phyloP scores from a whole-genome alignment of 2,888 invertebrate species.

The Xylota segnis region DNA sequence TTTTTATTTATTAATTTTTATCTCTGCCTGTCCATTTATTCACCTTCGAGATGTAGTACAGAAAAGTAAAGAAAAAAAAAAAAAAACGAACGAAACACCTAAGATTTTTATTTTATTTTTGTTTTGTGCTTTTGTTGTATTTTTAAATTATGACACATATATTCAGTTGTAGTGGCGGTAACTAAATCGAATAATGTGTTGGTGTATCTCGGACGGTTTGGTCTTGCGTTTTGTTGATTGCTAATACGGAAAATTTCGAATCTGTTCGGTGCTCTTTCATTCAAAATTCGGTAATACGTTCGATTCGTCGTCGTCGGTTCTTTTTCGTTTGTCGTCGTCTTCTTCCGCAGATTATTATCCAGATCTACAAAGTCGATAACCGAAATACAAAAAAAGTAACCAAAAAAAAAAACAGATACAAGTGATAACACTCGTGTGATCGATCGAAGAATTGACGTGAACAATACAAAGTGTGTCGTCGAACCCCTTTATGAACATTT shows the following conservation, averaged over 20 bases:
- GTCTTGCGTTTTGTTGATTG: constrained; percentile 49
- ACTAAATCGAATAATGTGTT: constrained; percentile 68
- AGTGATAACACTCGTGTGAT: constrained; percentile 26
- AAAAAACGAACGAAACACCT: constrained; percentile 53
- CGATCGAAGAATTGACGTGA: constrained; percentile 20
- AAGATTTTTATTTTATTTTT: constrained; percentile 66
- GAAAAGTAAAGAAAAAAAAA: constrained; percentile 11
- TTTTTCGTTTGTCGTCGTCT: constrained; percentile 15
- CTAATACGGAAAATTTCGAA: constrained; percentile 58
- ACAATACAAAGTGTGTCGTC: not conserved
- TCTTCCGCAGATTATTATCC: constrained; percentile 22
- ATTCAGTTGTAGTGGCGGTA: constrained; percentile 67
- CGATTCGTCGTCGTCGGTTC: constrained; percentile 47
- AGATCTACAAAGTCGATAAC: constrained; percentile 23
- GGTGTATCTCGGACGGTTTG: constrained; percentile 65
- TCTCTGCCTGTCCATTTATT: constrained; percentile 31
- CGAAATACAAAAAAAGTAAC: not conserved
- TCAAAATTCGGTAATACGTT: constrained; percentile 70
- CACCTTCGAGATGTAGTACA: constrained; percentile 46
- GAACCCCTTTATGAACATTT: constrained; percentile 9
- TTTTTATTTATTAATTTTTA: constrained; percentile 65
- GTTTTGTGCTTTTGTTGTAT: constrained; percentile 75
- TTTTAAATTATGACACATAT: constrained; percentile 77
- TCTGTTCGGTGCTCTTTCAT: constrained; percentile 67
- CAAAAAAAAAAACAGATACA: too few relatives aligned